Conservation (phyloP, 1,140 invertebrate species). For the Druon quercuslanigerum region DNA sequence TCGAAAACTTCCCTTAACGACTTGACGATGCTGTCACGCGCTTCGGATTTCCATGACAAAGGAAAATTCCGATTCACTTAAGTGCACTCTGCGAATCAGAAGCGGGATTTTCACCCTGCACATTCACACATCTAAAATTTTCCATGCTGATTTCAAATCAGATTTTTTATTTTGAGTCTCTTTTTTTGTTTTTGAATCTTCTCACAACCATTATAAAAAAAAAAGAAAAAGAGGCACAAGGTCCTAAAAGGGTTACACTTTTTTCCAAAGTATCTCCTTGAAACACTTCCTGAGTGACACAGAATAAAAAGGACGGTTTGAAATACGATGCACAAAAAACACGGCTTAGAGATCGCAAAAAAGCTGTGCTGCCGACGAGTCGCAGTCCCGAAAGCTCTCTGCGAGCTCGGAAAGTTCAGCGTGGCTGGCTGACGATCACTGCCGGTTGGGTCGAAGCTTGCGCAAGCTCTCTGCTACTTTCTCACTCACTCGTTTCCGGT, state of each 20-base stretch:
- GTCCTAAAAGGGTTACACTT: neutral
- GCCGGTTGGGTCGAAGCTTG: slow-evolving; percentile 68
- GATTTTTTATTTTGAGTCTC: neutral
- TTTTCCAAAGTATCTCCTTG: neutral
- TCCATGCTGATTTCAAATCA: neutral
- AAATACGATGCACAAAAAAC: slow-evolving; percentile 15
- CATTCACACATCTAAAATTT: neutral
- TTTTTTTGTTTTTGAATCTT: neutral
- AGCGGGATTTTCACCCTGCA: neutral
- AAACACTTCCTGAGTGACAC: neutral
- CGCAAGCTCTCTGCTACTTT: slow-evolving; percentile 65
- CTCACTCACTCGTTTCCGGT: slow-evolving; percentile 48
- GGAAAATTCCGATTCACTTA: neutral
- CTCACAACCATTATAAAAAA: neutral
- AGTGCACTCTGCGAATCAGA: neutral
- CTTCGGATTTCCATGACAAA: slow-evolving; percentile 7
- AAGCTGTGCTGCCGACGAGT: slow-evolving; percentile 51
- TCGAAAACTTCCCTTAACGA: neutral
- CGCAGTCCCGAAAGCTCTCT: slow-evolving; percentile 52
- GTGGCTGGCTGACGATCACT: slow-evolving; percentile 50
- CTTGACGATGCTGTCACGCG: neutral
- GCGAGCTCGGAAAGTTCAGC: slow-evolving; percentile 36
- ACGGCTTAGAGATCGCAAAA: slow-evolving; percentile 32
- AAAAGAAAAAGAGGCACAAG: neutral
- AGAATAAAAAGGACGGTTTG: neutral